A percentile compares a stretch with the other conserved stretches of the same genome.
Conservation (phyloP, 2,113 vertebrate genomes). For the Hydropotes inermis region DNA sequence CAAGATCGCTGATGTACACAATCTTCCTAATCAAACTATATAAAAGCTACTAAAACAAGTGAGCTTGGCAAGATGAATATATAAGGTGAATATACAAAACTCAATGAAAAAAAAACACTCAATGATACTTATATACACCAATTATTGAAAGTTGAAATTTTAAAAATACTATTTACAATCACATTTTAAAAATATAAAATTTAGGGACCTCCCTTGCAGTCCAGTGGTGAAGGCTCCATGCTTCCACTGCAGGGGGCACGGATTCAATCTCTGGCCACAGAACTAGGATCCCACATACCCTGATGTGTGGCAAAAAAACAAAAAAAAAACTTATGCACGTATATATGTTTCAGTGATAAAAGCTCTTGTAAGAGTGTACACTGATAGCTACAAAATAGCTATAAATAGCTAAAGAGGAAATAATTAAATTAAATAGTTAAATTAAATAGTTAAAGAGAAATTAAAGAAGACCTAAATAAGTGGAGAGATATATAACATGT, state of each 20-base stretch:
- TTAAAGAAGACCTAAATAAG: neutral
- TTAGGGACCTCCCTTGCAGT: neutral
- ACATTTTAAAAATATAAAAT: neutral
- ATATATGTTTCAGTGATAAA: neutral
- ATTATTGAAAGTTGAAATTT: neutral
- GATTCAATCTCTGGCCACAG: neutral
- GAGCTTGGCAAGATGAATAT: neutral
- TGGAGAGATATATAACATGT: neutral
- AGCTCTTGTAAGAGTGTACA: neutral
- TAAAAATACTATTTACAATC: neutral
- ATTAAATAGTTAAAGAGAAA: neutral
- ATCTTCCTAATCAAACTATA: neutral
- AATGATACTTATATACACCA: neutral
- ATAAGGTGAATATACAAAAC: neutral
- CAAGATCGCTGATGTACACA: neutral
- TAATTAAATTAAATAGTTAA: too few species aligned
- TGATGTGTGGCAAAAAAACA: neutral
- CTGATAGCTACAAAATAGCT: neutral
- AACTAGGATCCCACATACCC: neutral
- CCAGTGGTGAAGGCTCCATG: neutral
- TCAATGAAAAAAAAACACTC: neutral
- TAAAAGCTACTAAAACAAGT: neutral
- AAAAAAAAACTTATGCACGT: neutral
- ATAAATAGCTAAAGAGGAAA: too few species aligned
- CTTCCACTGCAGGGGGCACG: neutral